Percentiles rank a stretch among this genome's conserved stretches.
These are phyloP conservation scores for Argya squamiceps DNA, from an alignment of 2,797 vertebrate species.

Conservation along the genomic window DNA sequence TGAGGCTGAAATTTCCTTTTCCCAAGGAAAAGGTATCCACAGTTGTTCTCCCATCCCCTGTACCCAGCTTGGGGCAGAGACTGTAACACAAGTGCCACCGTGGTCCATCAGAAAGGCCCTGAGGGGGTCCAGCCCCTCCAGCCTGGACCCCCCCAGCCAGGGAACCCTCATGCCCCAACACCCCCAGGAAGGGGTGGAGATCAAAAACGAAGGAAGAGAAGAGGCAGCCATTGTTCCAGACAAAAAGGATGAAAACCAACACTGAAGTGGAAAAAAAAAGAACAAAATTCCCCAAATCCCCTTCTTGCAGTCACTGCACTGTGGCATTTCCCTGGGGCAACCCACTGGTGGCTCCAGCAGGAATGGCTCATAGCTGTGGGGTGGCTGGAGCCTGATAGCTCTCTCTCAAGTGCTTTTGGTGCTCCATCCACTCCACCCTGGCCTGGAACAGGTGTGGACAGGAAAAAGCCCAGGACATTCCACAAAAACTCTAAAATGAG, in stretches of 20 bases:
- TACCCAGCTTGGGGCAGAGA: neutral
- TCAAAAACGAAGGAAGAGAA: rapidly evolving
- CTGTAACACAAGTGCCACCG: neutral
- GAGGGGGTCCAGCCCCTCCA: rapidly evolving
- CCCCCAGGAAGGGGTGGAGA: neutral
- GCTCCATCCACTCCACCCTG: neutral
- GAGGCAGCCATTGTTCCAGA: neutral
- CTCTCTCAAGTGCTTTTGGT: neutral
- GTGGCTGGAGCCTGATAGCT: neutral
- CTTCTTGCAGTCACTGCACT: neutral
- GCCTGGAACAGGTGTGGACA: rapidly evolving
- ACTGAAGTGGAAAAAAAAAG: neutral
- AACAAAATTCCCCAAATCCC: neutral
- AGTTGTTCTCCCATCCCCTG: neutral
- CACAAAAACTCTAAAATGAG: neutral
- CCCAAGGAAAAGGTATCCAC: neutral
- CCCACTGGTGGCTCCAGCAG: rapidly evolving
- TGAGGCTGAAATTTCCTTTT: neutral
- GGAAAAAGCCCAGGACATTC: neutral
- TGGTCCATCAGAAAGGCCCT: rapidly evolving
- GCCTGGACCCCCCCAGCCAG: neutral
- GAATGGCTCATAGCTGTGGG: neutral
- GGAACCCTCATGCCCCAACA: neutral
- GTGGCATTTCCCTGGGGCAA: rapidly evolving
- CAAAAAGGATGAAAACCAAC: neutral